Conservation (phyloP, 2,113 vertebrate genomes). For the Hydrolagus affinis region DNA sequence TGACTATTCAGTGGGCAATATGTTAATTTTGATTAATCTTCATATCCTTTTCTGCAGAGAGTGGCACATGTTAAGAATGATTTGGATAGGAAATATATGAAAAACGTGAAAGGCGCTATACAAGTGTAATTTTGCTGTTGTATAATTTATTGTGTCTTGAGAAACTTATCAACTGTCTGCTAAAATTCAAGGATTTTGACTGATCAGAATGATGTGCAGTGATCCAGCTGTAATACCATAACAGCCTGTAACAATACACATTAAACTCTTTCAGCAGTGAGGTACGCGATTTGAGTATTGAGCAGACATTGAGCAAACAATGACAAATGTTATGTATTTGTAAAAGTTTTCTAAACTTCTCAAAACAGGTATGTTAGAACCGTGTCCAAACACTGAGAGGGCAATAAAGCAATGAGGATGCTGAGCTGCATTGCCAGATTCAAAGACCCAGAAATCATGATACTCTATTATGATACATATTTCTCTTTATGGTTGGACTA, state of each 20-base stretch:
- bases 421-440: no score
- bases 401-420: no score
- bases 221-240: not conserved
- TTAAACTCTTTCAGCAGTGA: not conserved
- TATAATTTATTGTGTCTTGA: not conserved
- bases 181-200: slow-evolving; percentile 6
- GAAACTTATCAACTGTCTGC: not conserved
- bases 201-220: not conserved
- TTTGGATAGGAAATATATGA: no score
- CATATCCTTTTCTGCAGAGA: not conserved
- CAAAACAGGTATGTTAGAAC: not conserved
- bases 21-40: no score
- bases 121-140: no score
- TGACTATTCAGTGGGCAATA: no score
- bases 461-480: no score
- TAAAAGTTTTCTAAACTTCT: not conserved
- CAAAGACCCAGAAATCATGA: no score
- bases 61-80: slow-evolving; percentile 11
- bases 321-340: not conserved
- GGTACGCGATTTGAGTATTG: no score
- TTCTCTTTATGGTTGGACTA: no score
- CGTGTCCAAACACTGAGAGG: no score
- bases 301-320: not conserved
- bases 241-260: not conserved
- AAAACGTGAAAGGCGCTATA: no score